Percentiles rank a stretch among this genome's conserved stretches.
Conservation (phyloP, 1,140 invertebrate genomes). For the Elysia chlorotica region DNA sequence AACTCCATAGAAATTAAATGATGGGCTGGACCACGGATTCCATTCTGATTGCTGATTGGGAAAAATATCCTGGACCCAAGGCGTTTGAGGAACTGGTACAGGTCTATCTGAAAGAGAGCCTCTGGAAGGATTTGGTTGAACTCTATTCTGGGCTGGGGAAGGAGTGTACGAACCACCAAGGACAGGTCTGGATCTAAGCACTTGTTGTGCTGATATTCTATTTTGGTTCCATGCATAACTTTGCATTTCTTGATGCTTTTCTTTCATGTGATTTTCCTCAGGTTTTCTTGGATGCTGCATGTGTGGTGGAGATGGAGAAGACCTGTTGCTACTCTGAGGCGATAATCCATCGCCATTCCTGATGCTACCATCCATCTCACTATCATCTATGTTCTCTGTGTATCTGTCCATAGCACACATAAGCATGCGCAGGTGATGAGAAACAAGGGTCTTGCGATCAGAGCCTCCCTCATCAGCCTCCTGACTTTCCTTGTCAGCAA, state of each 20-base stretch:
- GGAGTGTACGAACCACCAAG: too few relatives aligned
- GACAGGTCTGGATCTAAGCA: too few relatives aligned
- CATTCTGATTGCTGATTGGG: background rate
- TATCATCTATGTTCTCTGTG: conserved; percentile 16
- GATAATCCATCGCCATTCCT: conserved; percentile 1
- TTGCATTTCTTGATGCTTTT: background rate
- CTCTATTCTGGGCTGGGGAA: too few relatives aligned
- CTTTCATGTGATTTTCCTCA: background rate
- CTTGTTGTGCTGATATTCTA: too few relatives aligned
- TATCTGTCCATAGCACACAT: conserved; percentile 24
- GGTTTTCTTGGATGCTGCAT: background rate
- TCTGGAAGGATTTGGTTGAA: background rate
- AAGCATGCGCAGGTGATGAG: conserved; percentile 20
- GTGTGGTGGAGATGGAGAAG: background rate
- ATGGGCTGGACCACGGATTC: conserved; percentile 15
- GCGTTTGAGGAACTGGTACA: background rate
- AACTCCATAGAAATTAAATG: conserved; percentile 1
- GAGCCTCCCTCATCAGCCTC: background rate
- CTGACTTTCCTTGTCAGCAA: conserved; percentile 14
- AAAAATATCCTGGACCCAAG: background rate
- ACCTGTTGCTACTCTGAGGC: background rate
- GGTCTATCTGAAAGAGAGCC: background rate
- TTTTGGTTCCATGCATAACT: too few relatives aligned
- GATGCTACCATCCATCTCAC: background rate
- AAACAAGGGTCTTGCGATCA: conserved; percentile 16